These are phyloP conservation scores for Leptodactylus fuscus DNA, from an alignment of 2,113 vertebrate genomes.

Conservation along the genomic window DNA sequence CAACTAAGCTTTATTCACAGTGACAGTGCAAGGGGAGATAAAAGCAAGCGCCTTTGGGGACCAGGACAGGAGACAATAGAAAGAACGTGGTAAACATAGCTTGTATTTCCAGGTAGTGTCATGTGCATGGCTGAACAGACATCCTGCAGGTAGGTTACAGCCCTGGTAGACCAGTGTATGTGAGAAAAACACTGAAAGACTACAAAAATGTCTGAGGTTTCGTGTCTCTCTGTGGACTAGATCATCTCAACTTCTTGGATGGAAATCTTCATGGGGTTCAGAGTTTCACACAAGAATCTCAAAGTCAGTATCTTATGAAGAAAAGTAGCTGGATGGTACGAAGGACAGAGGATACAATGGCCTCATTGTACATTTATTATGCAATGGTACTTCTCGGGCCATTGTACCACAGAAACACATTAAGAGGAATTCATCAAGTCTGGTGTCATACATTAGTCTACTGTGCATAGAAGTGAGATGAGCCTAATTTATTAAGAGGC, in stretches of 20 bases:
- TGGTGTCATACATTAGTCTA: no score
- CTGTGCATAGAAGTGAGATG: no score
- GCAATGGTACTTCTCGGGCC: no score
- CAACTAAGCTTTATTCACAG: constrained; percentile 40
- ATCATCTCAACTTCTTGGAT: background rate
- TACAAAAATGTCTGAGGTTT: background rate
- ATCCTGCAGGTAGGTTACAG: background rate
- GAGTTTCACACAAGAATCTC: no score
- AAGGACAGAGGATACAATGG: no score
- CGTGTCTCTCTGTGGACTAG: background rate
- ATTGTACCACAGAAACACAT: no score
- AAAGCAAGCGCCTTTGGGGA: constrained; percentile 30
- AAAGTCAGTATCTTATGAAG: no score
- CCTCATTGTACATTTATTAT: no score
- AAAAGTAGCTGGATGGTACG: no score
- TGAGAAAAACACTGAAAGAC: background rate
- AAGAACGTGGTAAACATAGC: constrained; percentile 26
- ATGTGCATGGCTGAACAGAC: background rate
- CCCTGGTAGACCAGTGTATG: background rate
- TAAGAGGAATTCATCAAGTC: no score
- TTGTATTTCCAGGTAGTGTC: background rate
- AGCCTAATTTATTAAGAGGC: no score
- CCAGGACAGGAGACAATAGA: no score
- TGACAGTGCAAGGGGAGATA: constrained; percentile 49
- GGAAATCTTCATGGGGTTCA: background rate